A percentile compares a stretch with the other conserved stretches of the same genome.
Evolutionary conservation across 2,797 vertebrate genomes (phyloP).

Genomic region (Hydrolagus colliei): DNA sequence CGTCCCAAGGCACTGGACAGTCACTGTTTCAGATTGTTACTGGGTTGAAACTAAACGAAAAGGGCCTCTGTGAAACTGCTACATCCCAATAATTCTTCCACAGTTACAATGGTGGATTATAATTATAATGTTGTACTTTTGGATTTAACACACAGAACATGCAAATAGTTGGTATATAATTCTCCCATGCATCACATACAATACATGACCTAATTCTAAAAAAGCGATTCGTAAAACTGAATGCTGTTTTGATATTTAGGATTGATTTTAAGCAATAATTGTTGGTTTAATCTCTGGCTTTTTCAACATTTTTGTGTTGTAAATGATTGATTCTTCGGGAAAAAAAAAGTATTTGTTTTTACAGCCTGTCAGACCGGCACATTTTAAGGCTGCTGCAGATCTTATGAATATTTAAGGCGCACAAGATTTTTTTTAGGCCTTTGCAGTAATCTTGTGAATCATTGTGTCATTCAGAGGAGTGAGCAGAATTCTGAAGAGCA

Average conservation of each 20-base stretch:
- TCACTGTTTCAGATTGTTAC: no score
- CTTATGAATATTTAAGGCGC: constrained; percentile 27
- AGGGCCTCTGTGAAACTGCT: no score
- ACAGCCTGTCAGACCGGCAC: background rate
- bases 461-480: constrained; percentile 2
- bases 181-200: background rate
- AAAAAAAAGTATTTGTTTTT: background rate
- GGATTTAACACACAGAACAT: no score
- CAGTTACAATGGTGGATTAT: no score
- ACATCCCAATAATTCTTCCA: no score
- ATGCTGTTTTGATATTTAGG: constrained; percentile 2
- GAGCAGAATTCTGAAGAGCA: constrained; percentile 22
- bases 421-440: background rate
- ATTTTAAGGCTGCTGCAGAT: constrained; percentile 15
- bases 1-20: no score
- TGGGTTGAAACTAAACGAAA: no score
- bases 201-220: no score
- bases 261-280: constrained; percentile 17
- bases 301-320: background rate
- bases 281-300: background rate
- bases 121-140: no score
- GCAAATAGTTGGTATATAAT: background rate
- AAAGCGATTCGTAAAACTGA: background rate
- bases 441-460: constrained; percentile 31
- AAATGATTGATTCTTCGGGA: constrained; percentile 25